Evolutionary conservation across 2,113 vertebrate species (phyloP).

Genomic region (Pomatostomus ruficeps): DNA sequence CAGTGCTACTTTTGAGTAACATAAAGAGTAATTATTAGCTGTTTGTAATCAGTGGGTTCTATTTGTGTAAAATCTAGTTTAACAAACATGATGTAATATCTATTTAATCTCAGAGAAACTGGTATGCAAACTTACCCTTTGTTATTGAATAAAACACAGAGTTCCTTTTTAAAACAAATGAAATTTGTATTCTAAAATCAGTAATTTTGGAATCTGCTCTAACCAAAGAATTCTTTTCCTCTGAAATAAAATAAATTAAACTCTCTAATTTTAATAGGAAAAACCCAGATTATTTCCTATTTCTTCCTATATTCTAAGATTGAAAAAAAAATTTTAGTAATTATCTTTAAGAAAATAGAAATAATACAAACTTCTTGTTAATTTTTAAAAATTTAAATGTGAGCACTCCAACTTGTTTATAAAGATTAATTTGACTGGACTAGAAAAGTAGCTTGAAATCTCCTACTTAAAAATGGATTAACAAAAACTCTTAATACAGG

Average conservation of each 20-base stretch:
- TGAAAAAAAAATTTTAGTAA: neutral
- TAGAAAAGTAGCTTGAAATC: neutral
- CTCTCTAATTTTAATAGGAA: neutral
- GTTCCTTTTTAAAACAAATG: neutral
- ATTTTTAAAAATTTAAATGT: neutral
- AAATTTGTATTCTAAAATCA: neutral
- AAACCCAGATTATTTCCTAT: fast-evolving
- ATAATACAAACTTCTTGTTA: neutral
- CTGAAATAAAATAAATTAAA: neutral
- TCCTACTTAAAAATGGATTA: neutral
- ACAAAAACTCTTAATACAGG: neutral
- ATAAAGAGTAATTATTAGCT: neutral
- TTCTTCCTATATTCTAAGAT: neutral
- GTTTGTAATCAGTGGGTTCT: neutral
- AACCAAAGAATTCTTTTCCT: neutral
- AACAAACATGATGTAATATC: neutral
- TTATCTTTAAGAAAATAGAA: neutral
- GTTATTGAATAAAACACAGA: neutral
- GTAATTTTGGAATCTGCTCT: neutral
- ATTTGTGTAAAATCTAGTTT: neutral
- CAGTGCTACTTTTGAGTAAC: neutral
- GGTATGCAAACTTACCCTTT: neutral
- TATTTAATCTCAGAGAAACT: neutral
- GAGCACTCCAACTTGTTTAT: neutral
- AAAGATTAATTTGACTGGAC: neutral